Evolutionary conservation across 2,888 invertebrate species (phyloP).

Genomic region (Ptilodon capucinus): DNA sequence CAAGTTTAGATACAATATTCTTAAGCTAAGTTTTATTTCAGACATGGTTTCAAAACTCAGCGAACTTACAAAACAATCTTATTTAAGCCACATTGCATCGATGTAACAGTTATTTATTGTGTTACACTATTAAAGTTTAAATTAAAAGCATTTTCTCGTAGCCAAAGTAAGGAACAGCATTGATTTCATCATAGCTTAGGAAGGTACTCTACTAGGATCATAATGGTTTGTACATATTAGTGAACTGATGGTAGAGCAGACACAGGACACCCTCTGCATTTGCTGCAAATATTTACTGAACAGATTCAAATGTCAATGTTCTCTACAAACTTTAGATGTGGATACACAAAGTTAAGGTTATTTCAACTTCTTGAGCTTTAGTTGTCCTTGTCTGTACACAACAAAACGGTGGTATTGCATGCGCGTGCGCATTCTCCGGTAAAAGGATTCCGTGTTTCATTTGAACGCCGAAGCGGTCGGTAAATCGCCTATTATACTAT

Average conservation of each 20-base stretch:
- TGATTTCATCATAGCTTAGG: too few relatives aligned
- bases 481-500: not conserved
- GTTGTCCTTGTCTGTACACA: not conserved
- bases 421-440: not conserved
- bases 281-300: too few relatives aligned
- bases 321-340: too few relatives aligned
- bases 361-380: not conserved
- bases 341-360: too few relatives aligned
- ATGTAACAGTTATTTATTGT: not conserved
- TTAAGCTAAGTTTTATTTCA: not conserved
- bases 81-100: not conserved
- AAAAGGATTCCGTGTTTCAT: not conserved
- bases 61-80: not conserved
- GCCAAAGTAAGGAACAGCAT: not conserved
- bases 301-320: too few relatives aligned
- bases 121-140: not conserved
- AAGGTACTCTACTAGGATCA: not conserved
- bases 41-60: not conserved
- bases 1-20: not conserved
- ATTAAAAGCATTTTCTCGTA: not conserved
- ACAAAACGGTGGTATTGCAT: not conserved
- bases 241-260: too few relatives aligned
- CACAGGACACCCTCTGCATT: too few relatives aligned
- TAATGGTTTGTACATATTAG: not conserved
- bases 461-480: not conserved